Evolutionary conservation across 2,797 vertebrate genomes (phyloP).

Genomic region (Phrynocephalus forsythii): DNA sequence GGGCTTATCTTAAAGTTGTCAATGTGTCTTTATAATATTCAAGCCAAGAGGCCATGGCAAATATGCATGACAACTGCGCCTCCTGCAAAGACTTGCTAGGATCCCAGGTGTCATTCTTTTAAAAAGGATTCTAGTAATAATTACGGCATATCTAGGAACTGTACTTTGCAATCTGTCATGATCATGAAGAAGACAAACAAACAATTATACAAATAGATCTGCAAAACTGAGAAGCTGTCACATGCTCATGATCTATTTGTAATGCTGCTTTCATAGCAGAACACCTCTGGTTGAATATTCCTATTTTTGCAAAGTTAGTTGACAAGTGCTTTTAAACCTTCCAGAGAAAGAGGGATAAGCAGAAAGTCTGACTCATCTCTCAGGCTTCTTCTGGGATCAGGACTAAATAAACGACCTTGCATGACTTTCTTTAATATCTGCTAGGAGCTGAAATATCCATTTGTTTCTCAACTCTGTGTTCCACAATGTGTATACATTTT

Average conservation of each 20-base stretch:
- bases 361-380: neutral
- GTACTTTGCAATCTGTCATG: neutral
- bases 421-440: neutral
- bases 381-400: neutral
- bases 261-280: neutral
- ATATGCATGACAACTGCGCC: neutral
- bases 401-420: neutral
- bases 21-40: neutral
- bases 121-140: neutral
- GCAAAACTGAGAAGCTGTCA: neutral
- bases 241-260: neutral
- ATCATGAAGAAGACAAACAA: neutral
- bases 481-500: neutral
- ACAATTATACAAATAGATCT: constrained; percentile 1
- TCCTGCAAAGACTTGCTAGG: neutral
- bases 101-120: neutral
- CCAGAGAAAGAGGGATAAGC: neutral
- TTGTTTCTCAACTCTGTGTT: neutral
- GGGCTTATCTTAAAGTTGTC: neutral
- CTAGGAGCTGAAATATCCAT: neutral
- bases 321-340: neutral
- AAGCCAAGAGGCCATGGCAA: neutral
- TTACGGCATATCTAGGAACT: neutral
- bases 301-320: neutral
- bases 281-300: neutral